Percentiles rank a stretch among this genome's conserved stretches.
Conservation (phyloP, 2,113 vertebrate species). For the Sterrhoptilus dennistouni region DNA sequence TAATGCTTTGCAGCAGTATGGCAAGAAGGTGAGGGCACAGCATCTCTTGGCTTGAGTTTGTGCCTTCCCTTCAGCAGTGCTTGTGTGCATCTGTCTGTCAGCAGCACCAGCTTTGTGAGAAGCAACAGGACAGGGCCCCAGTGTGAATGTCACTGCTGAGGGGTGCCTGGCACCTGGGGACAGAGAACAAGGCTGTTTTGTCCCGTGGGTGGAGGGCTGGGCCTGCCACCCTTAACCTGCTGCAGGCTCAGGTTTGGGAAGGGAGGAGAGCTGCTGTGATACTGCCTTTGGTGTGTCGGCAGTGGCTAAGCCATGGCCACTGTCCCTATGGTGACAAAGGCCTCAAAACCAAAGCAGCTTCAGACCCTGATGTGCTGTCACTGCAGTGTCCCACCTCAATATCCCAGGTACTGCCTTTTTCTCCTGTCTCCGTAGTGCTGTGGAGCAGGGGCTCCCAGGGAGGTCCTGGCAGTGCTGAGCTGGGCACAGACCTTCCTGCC, state of each 20-base stretch:
- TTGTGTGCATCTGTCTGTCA: background rate
- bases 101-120: background rate
- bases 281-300: background rate
- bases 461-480: background rate
- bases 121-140: background rate
- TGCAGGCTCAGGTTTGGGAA: background rate
- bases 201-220: rapidly evolving
- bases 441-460: background rate
- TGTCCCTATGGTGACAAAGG: background rate
- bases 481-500: background rate
- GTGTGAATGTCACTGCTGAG: background rate
- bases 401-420: background rate
- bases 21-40: constrained; percentile 68
- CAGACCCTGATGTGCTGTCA: background rate
- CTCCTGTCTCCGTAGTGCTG: background rate
- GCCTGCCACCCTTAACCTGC: background rate
- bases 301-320: background rate
- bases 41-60: background rate
- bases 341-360: background rate
- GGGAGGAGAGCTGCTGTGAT: background rate
- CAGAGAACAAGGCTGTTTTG: background rate
- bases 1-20: constrained; percentile 68
- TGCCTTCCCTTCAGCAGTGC: background rate
- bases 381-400: background rate
- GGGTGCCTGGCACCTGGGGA: background rate